phyloP scores from a whole-genome alignment of 2,113 vertebrate species.

The Psophia crepitans region DNA sequence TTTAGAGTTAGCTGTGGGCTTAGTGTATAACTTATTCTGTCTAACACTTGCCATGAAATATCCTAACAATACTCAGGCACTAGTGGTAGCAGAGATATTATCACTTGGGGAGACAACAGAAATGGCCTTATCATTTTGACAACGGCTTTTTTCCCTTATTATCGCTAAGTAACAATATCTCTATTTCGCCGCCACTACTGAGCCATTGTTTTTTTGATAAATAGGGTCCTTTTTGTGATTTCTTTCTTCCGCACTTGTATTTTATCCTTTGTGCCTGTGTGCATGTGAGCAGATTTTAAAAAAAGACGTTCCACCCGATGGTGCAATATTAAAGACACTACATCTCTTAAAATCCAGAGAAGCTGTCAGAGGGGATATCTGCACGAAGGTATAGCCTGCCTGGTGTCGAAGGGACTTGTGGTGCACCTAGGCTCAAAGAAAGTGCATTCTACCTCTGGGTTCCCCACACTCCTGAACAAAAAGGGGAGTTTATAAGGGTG shows the following conservation, averaged over 20 bases:
- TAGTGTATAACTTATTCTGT: conserved; percentile 58
- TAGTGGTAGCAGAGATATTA: conserved; percentile 60
- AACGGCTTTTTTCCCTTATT: conserved; percentile 65
- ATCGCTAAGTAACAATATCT: conserved; percentile 64
- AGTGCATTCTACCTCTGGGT: neutral
- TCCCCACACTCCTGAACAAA: neutral
- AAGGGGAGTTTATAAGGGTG: neutral
- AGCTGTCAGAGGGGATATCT: neutral
- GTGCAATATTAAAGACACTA: neutral
- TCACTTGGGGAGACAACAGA: conserved; percentile 67
- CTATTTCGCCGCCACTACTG: conserved; percentile 32
- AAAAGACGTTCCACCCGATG: neutral
- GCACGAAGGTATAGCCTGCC: neutral
- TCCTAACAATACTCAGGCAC: conserved; percentile 56
- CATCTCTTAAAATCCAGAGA: neutral
- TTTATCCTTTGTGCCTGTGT: conserved; percentile 13
- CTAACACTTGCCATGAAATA: conserved; percentile 63
- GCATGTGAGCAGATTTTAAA: conserved; percentile 26
- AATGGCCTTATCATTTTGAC: conserved; percentile 71
- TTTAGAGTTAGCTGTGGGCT: conserved; percentile 46
- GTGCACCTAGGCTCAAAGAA: neutral
- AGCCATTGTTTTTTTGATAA: conserved; percentile 62
- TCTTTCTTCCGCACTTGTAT: conserved; percentile 4
- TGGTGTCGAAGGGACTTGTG: neutral
- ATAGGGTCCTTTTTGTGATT: conserved; percentile 33